phyloP scores from a whole-genome alignment of 1,140 invertebrate species.

The Drosophila varians region DNA sequence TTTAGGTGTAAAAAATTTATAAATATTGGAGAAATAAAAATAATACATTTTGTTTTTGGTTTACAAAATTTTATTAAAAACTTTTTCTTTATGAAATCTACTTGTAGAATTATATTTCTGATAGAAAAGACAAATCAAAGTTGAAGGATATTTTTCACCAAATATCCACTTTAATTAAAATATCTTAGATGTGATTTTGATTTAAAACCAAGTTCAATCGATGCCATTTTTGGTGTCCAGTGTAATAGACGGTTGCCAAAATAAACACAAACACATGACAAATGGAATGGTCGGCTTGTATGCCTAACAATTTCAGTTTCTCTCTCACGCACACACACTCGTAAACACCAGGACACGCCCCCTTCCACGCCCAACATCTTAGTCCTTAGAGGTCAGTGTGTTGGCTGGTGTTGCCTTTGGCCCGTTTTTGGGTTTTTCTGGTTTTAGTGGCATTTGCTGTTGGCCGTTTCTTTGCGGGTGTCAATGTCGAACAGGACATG shows the following conservation, averaged over 20 bases:
- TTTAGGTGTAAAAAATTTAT: neutral
- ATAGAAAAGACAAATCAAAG: too few relatives aligned
- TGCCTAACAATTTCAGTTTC: slow-evolving; percentile 45
- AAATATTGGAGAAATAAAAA: too few relatives aligned
- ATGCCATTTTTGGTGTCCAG: neutral
- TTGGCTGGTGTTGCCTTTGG: slow-evolving; percentile 33
- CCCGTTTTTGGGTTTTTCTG: slow-evolving; percentile 25
- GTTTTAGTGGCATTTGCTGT: slow-evolving; percentile 51
- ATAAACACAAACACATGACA: slow-evolving; percentile 67
- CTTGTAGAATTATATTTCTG: too few relatives aligned
- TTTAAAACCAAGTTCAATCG: neutral
- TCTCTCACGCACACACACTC: slow-evolving; percentile 11
- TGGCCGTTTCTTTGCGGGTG: slow-evolving; percentile 43
- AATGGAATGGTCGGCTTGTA: slow-evolving; percentile 59
- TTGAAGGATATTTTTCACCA: too few relatives aligned
- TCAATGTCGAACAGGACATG: slow-evolving; percentile 53
- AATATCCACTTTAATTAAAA: neutral
- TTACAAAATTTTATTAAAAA: too few relatives aligned
- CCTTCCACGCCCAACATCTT: slow-evolving; percentile 49
- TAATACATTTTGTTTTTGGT: too few relatives aligned
- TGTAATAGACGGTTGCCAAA: slow-evolving; percentile 55
- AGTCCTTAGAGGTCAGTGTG: slow-evolving; percentile 59
- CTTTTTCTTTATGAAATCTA: too few relatives aligned
- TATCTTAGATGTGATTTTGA: neutral
- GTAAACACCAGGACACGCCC: neutral